These are phyloP conservation scores for Valencia hispanica DNA, from an alignment of 2,797 vertebrate species.

Conservation along the genomic window DNA sequence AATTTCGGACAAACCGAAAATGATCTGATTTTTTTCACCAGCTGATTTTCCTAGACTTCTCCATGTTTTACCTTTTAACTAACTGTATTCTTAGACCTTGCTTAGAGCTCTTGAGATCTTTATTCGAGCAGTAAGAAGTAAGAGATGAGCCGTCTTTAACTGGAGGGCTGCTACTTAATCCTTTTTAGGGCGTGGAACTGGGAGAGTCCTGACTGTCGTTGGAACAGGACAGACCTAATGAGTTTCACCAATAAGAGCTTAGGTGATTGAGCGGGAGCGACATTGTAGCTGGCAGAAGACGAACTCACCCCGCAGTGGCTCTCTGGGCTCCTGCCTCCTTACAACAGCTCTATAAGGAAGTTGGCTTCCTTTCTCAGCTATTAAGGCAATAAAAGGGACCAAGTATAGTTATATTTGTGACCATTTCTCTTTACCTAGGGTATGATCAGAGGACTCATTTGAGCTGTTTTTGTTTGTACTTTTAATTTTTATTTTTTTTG, in stretches of 20 bases:
- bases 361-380: not conserved
- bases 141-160: not conserved
- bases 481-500: not conserved
- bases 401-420: not conserved
- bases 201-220: conserved; percentile 3
- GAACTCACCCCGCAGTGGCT: conserved; percentile 18
- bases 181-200: not conserved
- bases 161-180: not conserved
- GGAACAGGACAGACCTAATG: conserved; percentile 19
- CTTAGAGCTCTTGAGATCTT: not conserved
- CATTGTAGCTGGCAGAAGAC: conserved; percentile 43
- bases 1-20: not conserved
- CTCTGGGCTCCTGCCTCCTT: conserved; percentile 14
- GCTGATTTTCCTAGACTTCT: not conserved
- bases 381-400: not conserved
- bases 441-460: not conserved
- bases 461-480: not conserved
- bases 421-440: not conserved
- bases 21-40: not conserved
- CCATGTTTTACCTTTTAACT: not conserved
- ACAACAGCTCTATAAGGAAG: conserved; percentile 1
- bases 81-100: not conserved
- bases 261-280: conserved; percentile 46
- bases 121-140: not conserved
- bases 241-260: conserved; percentile 41